Conservation (phyloP, 2,888 invertebrate species). For the Capitulum mitella region DNA sequence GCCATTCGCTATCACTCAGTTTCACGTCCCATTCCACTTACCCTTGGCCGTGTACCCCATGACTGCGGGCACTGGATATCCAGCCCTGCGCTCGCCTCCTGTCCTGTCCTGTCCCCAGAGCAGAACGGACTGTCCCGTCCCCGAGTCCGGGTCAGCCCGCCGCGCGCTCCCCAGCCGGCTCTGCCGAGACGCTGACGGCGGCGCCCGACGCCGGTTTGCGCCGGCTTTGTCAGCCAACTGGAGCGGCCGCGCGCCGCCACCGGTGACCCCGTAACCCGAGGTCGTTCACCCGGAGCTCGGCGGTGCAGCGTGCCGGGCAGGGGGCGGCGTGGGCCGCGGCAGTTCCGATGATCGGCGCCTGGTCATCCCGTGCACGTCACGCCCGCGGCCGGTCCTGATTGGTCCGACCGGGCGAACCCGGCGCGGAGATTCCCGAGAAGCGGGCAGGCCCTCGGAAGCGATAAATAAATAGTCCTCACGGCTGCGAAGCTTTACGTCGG, state of each 20-base stretch:
- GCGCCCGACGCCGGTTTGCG: too few species aligned
- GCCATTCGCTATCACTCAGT: too few species aligned
- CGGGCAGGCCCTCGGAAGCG: too few species aligned
- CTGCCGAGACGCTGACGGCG: not conserved
- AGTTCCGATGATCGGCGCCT: not conserved
- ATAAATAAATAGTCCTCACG: too few species aligned
- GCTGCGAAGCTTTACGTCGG: too few species aligned
- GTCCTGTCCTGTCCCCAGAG: not conserved
- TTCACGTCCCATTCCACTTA: not conserved
- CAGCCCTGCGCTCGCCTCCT: not conserved
- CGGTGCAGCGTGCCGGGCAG: not conserved
- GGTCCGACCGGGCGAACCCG: too few species aligned
- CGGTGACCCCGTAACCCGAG: not conserved
- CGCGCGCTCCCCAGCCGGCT: not conserved
- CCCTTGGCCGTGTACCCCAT: not conserved
- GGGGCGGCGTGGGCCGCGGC: not conserved
- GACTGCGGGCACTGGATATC: not conserved
- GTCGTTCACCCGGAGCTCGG: not conserved
- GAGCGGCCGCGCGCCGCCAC: not conserved
- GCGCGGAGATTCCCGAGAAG: too few species aligned
- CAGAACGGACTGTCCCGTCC: not conserved
- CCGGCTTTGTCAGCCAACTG: not conserved
- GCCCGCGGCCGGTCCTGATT: not conserved
- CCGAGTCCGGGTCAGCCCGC: not conserved
- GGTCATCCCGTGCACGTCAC: not conserved